phyloP scores from a whole-genome alignment of 2,888 invertebrate species.

The Drosophila stalkeri region DNA sequence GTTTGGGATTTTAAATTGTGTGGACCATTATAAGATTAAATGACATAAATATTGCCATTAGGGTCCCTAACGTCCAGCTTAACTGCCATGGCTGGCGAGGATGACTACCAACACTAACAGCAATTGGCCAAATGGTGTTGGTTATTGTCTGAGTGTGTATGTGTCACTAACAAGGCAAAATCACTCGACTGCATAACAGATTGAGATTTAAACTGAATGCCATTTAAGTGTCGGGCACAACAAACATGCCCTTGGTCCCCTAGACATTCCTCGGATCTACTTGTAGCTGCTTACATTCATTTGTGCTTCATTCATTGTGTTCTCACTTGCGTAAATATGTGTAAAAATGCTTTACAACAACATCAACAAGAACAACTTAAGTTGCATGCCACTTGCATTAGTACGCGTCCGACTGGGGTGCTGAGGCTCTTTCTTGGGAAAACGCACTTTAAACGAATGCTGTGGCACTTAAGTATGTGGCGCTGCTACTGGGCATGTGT shows the following conservation, averaged over 20 bases:
- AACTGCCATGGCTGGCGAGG: slow-evolving; percentile 19
- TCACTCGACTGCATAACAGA: slow-evolving; percentile 74
- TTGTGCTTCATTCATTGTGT: slow-evolving; percentile 46
- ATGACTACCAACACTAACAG: slow-evolving; percentile 23
- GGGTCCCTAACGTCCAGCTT: slow-evolving; percentile 34
- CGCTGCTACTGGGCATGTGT: slow-evolving; percentile 8
- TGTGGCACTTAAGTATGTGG: slow-evolving; percentile 25
- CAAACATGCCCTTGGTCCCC: slow-evolving; percentile 24
- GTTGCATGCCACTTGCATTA: slow-evolving; percentile 32
- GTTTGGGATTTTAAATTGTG: slow-evolving; percentile 42
- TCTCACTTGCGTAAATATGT: slow-evolving; percentile 54
- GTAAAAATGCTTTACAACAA: slow-evolving; percentile 42
- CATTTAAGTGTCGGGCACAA: slow-evolving; percentile 66
- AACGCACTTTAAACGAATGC: slow-evolving; percentile 22
- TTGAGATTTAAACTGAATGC: slow-evolving; percentile 72
- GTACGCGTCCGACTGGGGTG: slow-evolving; percentile 17
- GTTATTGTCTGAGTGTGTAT: slow-evolving; percentile 7
- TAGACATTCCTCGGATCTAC: slow-evolving; percentile 6
- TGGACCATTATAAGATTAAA: slow-evolving; percentile 34
- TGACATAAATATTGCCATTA: slow-evolving; percentile 48
- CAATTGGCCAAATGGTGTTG: slow-evolving; percentile 28
- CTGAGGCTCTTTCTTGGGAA: slow-evolving; percentile 16
- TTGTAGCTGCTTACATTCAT: slow-evolving; percentile 51
- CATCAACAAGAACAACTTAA: slow-evolving; percentile 6
- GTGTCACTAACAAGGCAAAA: slow-evolving; percentile 58